Base-by-base conservation (phyloP, 2,888 invertebrate species). In the Conus canariensis region DNA sequence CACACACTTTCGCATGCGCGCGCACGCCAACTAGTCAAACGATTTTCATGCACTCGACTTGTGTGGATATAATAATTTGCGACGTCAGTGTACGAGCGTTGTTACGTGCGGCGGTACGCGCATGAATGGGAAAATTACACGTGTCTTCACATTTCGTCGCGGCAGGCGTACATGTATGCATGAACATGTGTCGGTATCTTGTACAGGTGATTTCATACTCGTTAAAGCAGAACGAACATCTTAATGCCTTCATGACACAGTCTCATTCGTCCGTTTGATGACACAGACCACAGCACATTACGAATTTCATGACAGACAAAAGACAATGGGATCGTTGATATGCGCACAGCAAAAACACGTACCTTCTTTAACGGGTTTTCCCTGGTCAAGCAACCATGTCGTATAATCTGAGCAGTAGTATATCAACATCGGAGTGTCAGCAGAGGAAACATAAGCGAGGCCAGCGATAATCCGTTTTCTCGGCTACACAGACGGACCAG, bases 331-430 rank as follows among this genome's bases (percentile, higher is more conserved):
- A 64, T 16, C 5, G 16, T 45, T 45, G 45, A 45, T 4, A 45
- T 45, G 45, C 4, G 45, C 45, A 64, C 64, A 64, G 64, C 16
- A 14, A 7, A 16, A 14, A 14, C 64, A 82, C 45, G 19, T 58
- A 83, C 82, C 82, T 83, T 83, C 82, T n/a, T 56, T 58, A 8
- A 22, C 22, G 19, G 56, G 10, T 19, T 7, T 83, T 56, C 25
- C 82, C 58, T 83, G 10, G 82, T 83, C 58, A 83, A 22, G 56
- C 58, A 83, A 83, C 82, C 82, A 83, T 58, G 9, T 83, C 82
- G 12, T 16, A 30, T 14, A 70, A 22, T 22, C 16, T 70, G 70
- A 8, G 70, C 8, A 16, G 19, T 8, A n/a, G 70, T 70, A 19
- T 16, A 70, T 22, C 1, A 64, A 16, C 64, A 64, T 64, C 64